These are phyloP conservation scores for Cercocebus atys DNA, from an alignment of 2,113 vertebrate genomes.

Conservation along the genomic window DNA sequence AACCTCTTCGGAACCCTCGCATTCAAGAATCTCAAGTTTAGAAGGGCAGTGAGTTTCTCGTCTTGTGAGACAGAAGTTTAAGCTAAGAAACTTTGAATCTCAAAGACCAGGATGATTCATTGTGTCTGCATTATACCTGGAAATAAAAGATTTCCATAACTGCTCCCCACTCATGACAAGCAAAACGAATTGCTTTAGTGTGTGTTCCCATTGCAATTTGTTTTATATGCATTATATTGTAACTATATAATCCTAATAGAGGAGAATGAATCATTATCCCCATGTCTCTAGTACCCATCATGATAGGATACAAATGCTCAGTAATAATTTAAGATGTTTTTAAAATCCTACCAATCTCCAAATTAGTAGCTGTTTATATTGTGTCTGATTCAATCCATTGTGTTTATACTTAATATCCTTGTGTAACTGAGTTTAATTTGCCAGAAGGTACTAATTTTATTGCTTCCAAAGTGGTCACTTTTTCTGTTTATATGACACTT, in stretches of 20 bases:
- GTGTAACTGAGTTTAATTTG: slow-evolving; percentile 69
- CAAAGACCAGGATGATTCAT: neutral
- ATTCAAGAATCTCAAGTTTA: neutral
- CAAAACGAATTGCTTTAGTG: neutral
- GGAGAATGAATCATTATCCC: neutral
- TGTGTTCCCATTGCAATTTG: neutral
- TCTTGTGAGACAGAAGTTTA: neutral
- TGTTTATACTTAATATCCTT: slow-evolving; percentile 68
- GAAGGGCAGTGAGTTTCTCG: neutral
- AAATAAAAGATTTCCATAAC: neutral
- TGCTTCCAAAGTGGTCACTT: slow-evolving; percentile 66
- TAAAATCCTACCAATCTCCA: neutral
- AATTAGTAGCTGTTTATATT: neutral
- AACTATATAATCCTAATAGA: neutral
- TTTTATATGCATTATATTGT: neutral
- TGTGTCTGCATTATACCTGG: neutral
- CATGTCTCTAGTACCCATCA: neutral
- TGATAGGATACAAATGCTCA: neutral
- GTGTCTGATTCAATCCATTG: slow-evolving; percentile 78
- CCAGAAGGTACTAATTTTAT: slow-evolving; percentile 81
- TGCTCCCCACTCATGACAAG: neutral
- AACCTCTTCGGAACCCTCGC: neutral
- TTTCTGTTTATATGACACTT: slow-evolving; percentile 63
- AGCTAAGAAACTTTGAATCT: neutral
- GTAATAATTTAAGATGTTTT: neutral